Evolutionary conservation across 2,888 invertebrate genomes (phyloP), one percentile per base, ranked within the genome.

Genomic region (Hoplodrina ambigua): DNA sequence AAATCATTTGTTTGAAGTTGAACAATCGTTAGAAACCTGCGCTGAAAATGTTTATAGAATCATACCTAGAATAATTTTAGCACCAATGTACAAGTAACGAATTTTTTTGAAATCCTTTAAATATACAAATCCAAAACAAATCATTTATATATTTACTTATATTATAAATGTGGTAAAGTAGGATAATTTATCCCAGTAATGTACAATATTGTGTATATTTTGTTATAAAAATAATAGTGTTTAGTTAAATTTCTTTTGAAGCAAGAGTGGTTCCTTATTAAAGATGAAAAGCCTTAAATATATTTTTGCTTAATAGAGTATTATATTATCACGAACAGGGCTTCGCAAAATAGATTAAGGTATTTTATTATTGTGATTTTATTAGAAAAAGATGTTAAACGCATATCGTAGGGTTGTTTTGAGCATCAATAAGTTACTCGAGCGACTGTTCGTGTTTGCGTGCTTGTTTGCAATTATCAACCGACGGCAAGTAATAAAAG

Each of bases 341-440:
- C 72, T 77, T 81, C 60, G 78, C 82, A 61, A 50, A 69, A 66
- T 76, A 81, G 60, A 62, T 62, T 61, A 80, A 80, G 70, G 57
- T 80, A 80, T 80, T 81, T 69, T 63, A 68, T 76, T 66, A 66
- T 75, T 64, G 76, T 66, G 62, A 69, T 65, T 78, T 75, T 80
- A 68, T 66, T 69, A 66, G 69, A 62, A 50, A 46, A 56, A 46
- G 4, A 53, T 59, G 56, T 74, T 75, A 11, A 64, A 61, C 30
- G 57, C 61, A 75, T 77, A 80, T 58, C 57, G n/a, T 61, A 61
- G 25, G 25, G 37, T 77, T 80, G 68, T 69, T 77, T 80, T 80
- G 56, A 50, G 60, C 67, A 56, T 63, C 41, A 53, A 61, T 64
- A 25, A 30, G 44, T 68, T 67, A 53, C 44, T 52, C 46, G n/a